phyloP scores from a whole-genome alignment of 2,888 invertebrate species.

The Trissoscelio sp. region DNA sequence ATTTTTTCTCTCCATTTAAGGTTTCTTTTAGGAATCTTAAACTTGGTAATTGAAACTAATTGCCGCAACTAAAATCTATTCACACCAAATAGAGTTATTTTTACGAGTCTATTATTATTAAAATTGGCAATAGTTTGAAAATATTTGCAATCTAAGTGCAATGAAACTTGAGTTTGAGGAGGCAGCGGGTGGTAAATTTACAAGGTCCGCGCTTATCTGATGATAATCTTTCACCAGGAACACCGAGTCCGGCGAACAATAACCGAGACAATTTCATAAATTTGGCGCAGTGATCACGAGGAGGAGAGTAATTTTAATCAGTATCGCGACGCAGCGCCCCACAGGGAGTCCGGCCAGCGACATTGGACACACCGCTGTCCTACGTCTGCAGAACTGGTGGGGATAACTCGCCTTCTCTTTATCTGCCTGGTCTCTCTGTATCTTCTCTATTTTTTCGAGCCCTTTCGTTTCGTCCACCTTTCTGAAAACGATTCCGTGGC shows the following conservation, averaged over 20 bases:
- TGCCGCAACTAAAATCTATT: too few relatives aligned
- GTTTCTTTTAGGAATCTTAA: too few relatives aligned
- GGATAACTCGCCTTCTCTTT: conserved; percentile 24
- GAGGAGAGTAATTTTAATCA: conserved; percentile 81
- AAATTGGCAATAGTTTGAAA: conserved; percentile 34
- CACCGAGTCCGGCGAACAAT: conserved; percentile 80
- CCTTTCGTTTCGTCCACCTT: conserved; percentile 57
- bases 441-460: conserved; percentile 44
- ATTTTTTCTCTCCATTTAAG: too few relatives aligned
- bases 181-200: conserved; percentile 73
- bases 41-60: too few relatives aligned
- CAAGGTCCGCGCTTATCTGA: conserved; percentile 76
- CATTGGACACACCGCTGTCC: conserved; percentile 24
- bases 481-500: conserved; percentile 76
- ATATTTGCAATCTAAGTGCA: conserved; percentile 44
- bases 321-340: conserved; percentile 78
- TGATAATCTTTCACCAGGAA: conserved; percentile 77
- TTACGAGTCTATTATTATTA: too few relatives aligned
- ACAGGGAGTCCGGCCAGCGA: conserved; percentile 75
- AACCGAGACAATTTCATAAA: conserved; percentile 82
- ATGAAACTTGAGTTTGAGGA: conserved; percentile 49
- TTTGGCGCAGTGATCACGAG: conserved; percentile 77
- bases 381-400: neutral
- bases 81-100: too few relatives aligned
- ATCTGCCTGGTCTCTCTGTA: neutral